phyloP scores from a whole-genome alignment of 2,888 invertebrate genomes.

The Sarcophaga caerulescens region DNA sequence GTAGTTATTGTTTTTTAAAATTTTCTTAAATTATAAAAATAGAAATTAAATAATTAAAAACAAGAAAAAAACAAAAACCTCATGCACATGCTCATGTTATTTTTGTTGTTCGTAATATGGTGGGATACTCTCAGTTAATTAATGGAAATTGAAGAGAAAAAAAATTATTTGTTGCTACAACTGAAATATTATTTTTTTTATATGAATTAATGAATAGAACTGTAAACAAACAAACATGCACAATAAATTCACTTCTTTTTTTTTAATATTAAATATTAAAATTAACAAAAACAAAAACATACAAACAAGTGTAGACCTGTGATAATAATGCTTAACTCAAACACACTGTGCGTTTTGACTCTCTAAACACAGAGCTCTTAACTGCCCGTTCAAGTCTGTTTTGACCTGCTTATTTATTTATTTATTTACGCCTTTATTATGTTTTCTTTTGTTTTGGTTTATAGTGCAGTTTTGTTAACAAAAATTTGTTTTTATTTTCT shows the following conservation, averaged over 20 bases:
- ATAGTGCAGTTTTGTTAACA: background rate
- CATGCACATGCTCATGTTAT: too few relatives aligned
- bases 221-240: background rate
- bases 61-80: background rate
- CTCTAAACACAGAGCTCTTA: too few relatives aligned
- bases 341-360: too few relatives aligned
- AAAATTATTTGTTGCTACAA: background rate
- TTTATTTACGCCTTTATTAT: constrained; percentile 35
- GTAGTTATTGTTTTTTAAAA: background rate
- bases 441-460: background rate
- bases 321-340: too few relatives aligned
- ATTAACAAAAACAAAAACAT: background rate
- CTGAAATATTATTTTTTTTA: background rate
- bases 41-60: constrained; percentile 12
- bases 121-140: constrained; percentile 27
- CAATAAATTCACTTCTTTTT: background rate
- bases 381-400: constrained; percentile 26
- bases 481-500: constrained; percentile 4
- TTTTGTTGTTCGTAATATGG: background rate
- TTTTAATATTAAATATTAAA: background rate
- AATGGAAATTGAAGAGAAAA: background rate
- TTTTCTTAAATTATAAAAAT: background rate
- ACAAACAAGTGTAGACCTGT: too few relatives aligned
- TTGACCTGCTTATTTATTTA: constrained; percentile 41
- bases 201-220: background rate